Base-by-base conservation (phyloP, 2,113 vertebrate species). In the Sinosuthora webbiana region DNA sequence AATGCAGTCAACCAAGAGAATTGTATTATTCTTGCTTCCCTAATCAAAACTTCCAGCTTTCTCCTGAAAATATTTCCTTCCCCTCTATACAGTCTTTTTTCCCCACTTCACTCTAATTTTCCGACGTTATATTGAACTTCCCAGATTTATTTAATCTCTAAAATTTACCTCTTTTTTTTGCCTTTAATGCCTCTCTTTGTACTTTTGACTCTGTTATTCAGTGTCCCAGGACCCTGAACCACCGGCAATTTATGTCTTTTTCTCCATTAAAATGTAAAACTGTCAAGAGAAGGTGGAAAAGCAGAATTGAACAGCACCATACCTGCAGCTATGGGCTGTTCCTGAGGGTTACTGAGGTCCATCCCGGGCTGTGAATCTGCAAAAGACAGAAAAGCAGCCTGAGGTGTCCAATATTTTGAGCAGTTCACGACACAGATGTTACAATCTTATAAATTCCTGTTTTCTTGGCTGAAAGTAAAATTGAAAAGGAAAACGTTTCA, bases 311-410 rank as follows among this genome's bases (percentile, higher is more conserved):
- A 45, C 11, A 30, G 81, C 88, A 96, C 90, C 2, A 42, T 98
- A 98, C 98, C 98, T 98, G 97, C 70, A 90, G 92, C 80, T 94
- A 93, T 5, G 12, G 97, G 70, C 82, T 97, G 97, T 30, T 98
- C 98, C 94, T 98, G 97, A 24, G 94, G 44, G 59, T 90, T 95
- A 89, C 98, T 98, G 69, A 98, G 95, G 68, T 98, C 98, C 95
- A 95, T 90, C 42, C 90, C 88, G 44, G 94, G 64, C 68, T 97
- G 96, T 52, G 94, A 97, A 93, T 95, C 98, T 98, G 96, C 89
- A 98, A 97, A 77, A 86, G 84, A 95, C 30, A 94, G 50, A 65
- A 93, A 70, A 69, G 62, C 49, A 39, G 17, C 27, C 18, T 35
- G 67, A 94, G 75, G 30, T 31, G 19, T 42, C 74, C 28, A 7